Conservation (phyloP, 2,113 vertebrate species). For the Hippotragus niger region DNA sequence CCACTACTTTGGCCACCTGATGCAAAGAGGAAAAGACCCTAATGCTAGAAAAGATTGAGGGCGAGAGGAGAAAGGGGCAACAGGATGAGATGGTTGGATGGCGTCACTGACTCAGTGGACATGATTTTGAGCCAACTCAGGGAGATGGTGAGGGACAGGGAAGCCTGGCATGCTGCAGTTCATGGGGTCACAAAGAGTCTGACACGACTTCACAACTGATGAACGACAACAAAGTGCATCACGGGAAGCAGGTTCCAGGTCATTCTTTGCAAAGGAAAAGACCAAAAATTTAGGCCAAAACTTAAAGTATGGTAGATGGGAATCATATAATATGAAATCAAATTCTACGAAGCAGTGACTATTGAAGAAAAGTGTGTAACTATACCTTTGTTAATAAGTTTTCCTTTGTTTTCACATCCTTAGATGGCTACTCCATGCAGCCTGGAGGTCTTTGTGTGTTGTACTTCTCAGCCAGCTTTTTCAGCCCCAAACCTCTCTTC, state of each 20-base stretch:
- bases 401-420: neutral
- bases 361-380: neutral
- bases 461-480: neutral
- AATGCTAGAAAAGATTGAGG: neutral
- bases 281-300: neutral
- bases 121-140: neutral
- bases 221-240: neutral
- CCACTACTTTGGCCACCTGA: neutral
- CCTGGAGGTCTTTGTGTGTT: neutral
- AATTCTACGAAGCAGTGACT: neutral
- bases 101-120: neutral
- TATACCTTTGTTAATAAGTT: neutral
- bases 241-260: neutral
- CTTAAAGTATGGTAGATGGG: neutral
- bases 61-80: neutral
- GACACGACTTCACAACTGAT: neutral
- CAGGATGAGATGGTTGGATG: neutral
- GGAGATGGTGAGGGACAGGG: neutral
- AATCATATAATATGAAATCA: neutral
- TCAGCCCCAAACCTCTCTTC: neutral
- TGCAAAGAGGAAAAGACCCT: neutral
- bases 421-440: neutral
- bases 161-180: neutral
- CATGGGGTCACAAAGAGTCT: neutral
- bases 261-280: conserved; percentile 31